Evolutionary conservation across 2,113 vertebrate species (phyloP), one percentile per base, ranked within the genome.

Genomic region (Lophius piscatorius): DNA sequence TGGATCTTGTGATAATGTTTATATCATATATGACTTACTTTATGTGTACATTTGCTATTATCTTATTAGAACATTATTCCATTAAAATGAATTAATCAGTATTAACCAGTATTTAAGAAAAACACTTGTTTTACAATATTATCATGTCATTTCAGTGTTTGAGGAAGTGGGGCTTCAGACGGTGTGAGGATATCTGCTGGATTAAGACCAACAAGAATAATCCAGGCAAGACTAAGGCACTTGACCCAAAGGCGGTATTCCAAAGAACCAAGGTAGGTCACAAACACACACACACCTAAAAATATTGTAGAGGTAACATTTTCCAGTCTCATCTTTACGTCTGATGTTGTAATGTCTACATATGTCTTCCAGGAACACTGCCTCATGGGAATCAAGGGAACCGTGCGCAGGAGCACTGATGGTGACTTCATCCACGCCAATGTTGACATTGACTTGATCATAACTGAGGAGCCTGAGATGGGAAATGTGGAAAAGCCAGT

Each of bases 151-250:
- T 78, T 18, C 68, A 93, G 91, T 93, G 91, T 81, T 91, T 99
- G 23, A 94, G 96, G 57, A 98, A 98, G 51, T 99, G 97, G 97
- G 97, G 97, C 26, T 99, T 98, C 79, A 94, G 97, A 83, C 91
- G 97, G 62, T 98, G 95, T 69, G 97, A 99, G 85, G 97, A 99
- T 73, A 98, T 99, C 72, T 99, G 97, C 76, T 99, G 97, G 97
- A 99, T 98, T 89, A 99, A 99, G 89, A 99, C 97, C 2, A 99
- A 99, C 82, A 99, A 99, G 89, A 95, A 98, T 70, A 99, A 99
- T 74, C 97, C 97, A 31, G 97, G 96, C 3, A 98, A 98, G 78
- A 98, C 97, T 9, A 98, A 98, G 83, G 95, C 96, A 7, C 85
- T 98, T 20, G 96, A 99, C 67, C 96, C 96, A 26, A 98, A 98